Percentiles rank a stretch among this genome's conserved stretches.
These are phyloP conservation scores for Philereme transversata DNA, from an alignment of 2,888 invertebrate species.

Conservation along the genomic window DNA sequence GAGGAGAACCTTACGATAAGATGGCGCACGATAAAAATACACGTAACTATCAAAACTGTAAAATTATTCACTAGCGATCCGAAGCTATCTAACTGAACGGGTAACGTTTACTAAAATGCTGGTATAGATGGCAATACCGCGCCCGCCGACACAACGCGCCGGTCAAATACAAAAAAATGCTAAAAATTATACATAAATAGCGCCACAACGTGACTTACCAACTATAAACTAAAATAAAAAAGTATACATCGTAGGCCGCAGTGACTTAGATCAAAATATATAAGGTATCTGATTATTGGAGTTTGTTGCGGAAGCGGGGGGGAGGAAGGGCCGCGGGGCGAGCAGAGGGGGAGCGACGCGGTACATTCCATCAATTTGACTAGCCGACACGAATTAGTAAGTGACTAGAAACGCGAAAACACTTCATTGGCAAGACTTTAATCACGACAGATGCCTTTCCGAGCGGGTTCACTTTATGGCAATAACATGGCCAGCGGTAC, in stretches of 20 bases:
- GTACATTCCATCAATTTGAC: constrained; percentile 58
- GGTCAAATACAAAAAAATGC: constrained; percentile 62
- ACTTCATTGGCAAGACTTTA: constrained; percentile 74
- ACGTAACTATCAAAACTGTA: constrained; percentile 57
- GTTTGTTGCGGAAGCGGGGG: constrained; percentile 16
- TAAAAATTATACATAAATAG: constrained; percentile 67
- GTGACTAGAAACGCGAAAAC: constrained; percentile 79
- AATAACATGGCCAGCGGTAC: constrained; percentile 50
- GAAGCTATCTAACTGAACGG: constrained; percentile 73
- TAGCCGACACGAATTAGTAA: constrained; percentile 79
- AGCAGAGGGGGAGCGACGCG: constrained; percentile 30
- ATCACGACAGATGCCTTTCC: constrained; percentile 34
- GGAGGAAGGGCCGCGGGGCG: no score
- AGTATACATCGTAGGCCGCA: constrained; percentile 74
- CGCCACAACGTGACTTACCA: constrained; percentile 52
- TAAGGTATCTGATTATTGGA: constrained; percentile 17
- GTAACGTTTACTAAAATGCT: constrained; percentile 69
- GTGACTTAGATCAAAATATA: constrained; percentile 68
- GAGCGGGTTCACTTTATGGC: constrained; percentile 49
- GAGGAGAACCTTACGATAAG: constrained; percentile 48
- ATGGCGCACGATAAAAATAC: constrained; percentile 61
- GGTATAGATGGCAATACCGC: constrained; percentile 50
- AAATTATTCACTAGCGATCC: constrained; percentile 75
- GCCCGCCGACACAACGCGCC: constrained; percentile 53
- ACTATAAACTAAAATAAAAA: constrained; percentile 66